Conservation (phyloP, 2,113 vertebrate genomes). For the Lethenteron camtschaticum region DNA sequence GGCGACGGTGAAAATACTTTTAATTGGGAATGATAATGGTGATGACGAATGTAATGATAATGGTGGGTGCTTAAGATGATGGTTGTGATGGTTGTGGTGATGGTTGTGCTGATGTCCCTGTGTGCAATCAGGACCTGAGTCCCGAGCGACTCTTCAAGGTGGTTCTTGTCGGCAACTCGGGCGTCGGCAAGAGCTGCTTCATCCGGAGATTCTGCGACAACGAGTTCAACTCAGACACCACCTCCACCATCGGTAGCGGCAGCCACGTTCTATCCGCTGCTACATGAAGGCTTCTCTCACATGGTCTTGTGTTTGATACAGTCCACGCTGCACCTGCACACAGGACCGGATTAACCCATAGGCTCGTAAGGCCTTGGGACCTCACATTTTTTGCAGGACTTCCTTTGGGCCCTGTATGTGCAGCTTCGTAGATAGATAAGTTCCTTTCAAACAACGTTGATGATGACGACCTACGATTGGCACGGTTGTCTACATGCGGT, state of each 20-base stretch:
- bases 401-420: not conserved
- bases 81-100: too few species aligned
- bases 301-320: not conserved
- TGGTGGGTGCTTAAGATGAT: too few species aligned
- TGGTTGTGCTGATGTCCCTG: too few species aligned
- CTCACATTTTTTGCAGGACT: not conserved
- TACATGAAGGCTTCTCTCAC: not conserved
- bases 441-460: not conserved
- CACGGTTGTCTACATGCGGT: too few species aligned
- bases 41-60: too few species aligned
- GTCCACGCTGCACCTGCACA: not conserved
- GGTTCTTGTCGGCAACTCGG: constrained; percentile 43
- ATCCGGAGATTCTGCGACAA: constrained; percentile 40
- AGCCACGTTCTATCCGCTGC: not conserved
- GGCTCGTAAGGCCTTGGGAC: not conserved
- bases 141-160: constrained; percentile 38
- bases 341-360: not conserved
- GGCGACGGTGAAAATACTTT: too few species aligned
- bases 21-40: too few species aligned
- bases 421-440: not conserved
- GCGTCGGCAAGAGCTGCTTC: constrained; percentile 48
- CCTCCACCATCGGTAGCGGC: constrained; percentile 30
- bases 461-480: too few species aligned
- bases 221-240: constrained; percentile 21
- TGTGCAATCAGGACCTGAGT: too few species aligned